A percentile compares a stretch with the other conserved stretches of the same genome.
Evolutionary conservation across 2,797 vertebrate genomes (phyloP).

Genomic region (Carduelis carduelis): DNA sequence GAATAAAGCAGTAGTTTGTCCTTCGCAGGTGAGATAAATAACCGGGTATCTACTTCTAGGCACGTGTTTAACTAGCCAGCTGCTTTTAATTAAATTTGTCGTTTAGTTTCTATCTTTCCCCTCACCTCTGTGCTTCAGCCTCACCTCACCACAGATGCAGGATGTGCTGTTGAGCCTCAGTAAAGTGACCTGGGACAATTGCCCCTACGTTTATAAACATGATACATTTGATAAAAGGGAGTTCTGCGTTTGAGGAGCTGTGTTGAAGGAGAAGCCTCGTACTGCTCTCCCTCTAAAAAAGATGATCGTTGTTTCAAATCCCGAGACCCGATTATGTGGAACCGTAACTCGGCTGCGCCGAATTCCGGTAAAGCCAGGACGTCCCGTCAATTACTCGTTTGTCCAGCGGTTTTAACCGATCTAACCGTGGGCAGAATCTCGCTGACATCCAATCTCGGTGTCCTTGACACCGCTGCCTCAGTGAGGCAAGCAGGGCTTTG

Average conservation of each 20-base stretch:
- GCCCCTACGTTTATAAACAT: rapidly evolving
- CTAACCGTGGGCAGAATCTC: background rate
- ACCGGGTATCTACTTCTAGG: background rate
- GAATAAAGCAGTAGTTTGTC: background rate
- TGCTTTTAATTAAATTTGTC: background rate
- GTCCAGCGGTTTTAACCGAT: background rate
- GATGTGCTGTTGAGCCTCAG: background rate
- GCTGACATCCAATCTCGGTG: background rate
- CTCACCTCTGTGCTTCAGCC: background rate
- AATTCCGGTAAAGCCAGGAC: background rate
- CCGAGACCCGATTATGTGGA: background rate
- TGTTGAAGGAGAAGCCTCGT: background rate
- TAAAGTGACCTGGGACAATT: background rate
- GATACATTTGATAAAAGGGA: background rate
- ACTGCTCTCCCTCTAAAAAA: background rate
- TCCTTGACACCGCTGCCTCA: background rate
- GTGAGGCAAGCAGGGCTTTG: background rate
- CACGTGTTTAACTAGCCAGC: background rate
- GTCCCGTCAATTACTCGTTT: background rate
- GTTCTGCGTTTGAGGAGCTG: background rate
- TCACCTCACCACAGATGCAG: background rate
- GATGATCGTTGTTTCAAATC: background rate
- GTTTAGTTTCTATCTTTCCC: background rate
- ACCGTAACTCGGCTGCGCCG: background rate
- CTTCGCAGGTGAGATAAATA: background rate